These are phyloP conservation scores for Vimba vimba DNA, from an alignment of 2,113 vertebrate species.

Conservation along the genomic window DNA sequence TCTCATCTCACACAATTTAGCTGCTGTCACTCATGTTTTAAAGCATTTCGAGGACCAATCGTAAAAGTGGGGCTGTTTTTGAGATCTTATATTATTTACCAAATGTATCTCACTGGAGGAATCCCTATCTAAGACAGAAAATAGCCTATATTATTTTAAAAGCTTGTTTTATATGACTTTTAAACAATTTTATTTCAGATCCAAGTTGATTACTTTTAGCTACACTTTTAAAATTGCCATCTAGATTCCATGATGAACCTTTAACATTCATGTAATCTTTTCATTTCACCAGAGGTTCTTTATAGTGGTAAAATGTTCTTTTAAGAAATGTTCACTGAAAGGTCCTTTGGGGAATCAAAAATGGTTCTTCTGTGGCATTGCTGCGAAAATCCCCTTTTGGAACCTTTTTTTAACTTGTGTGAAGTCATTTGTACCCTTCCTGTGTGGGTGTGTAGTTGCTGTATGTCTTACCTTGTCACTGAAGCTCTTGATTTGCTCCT, in stretches of 20 bases:
- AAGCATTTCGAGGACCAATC: background rate
- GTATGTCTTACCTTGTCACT: slow-evolving; percentile 68
- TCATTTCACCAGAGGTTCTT: too few relatives aligned
- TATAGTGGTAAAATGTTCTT: too few relatives aligned
- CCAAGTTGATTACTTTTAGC: background rate
- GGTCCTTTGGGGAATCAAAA: too few relatives aligned
- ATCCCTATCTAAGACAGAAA: background rate
- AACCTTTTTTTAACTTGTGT: too few relatives aligned
- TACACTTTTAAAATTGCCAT: background rate
- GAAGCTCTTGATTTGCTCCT: slow-evolving; percentile 44
- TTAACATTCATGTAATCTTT: too few relatives aligned
- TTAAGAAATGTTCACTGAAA: too few relatives aligned
- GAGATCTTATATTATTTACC: background rate
- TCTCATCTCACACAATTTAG: background rate
- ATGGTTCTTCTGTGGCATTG: too few relatives aligned
- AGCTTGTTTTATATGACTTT: background rate
- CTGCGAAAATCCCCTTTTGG: too few relatives aligned
- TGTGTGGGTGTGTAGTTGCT: background rate
- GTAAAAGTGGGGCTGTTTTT: background rate
- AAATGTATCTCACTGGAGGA: background rate
- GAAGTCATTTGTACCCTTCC: background rate
- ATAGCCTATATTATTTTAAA: background rate
- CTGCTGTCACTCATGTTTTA: too few relatives aligned
- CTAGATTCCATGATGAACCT: too few relatives aligned
- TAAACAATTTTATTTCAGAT: too few relatives aligned